Evolutionary conservation across 2,113 vertebrate genomes (phyloP), one percentile per base, ranked within the genome.

Genomic region (Nothoprocta perdicaria): DNA sequence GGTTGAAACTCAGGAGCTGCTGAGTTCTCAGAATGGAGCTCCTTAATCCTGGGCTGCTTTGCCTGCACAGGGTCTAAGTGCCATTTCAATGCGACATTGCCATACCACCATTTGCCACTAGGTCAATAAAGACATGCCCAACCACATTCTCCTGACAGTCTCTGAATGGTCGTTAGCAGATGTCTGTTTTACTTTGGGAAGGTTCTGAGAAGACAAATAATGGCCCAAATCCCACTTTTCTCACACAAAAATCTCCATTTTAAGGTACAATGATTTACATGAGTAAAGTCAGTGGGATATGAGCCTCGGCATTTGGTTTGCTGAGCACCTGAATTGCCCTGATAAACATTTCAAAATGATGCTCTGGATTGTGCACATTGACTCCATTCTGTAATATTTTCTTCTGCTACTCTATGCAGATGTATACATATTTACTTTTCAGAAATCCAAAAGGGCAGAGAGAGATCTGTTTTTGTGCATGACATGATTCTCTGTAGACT

Each of bases 111-210:
- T 88, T 92, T 93, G 89, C 85, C 80, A 84, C 4, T 0, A 55
- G 79, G 35, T 58, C 77, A 84, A 33, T 61, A 55, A 79, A 89
- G 71, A 84, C 55, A 58, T 23, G 66, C 73, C 73, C 78, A 71
- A 35, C 18, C 31, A 75, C 81, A 79, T 41, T 78, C 48, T 85
- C 61, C 15, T 90, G 90, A 74, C 48, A 87, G 65, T 89, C 93
- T 85, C 78, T 80, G 33, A 78, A 76, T 57, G 46, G 61, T 53
- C 38, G 69, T 53, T 35, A 71, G 50, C 85, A 95, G 83, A 93
- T 57, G 55, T 55, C 33, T 45, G 14, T 40, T 88, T 81, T 72
- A 80, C 9, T 76, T 73, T 46, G 63, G 57, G 27, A 48, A 61
- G 45, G 8, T 67, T 23, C 7, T 60, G 29, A 81, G 14, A 27